Evolutionary conservation across 2,888 invertebrate genomes (phyloP).

Genomic region (Adelphocoris suturalis): DNA sequence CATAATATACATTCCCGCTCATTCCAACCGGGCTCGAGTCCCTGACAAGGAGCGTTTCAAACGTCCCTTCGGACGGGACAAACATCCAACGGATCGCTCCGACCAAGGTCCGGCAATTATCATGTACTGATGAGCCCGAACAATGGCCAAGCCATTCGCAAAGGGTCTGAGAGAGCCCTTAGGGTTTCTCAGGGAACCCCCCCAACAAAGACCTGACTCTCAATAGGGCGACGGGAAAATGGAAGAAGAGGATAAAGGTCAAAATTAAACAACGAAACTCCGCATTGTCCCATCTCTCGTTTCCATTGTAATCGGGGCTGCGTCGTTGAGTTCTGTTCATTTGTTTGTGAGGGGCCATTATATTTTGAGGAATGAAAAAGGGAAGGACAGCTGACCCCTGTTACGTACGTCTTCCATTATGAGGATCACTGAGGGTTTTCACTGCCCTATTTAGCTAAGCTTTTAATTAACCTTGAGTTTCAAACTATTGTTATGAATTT

Average conservation of each 20-base stretch:
- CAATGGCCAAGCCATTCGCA: background rate
- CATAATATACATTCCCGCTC: too few relatives aligned
- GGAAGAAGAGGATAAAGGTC: conserved; percentile 34
- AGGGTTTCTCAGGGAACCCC: background rate
- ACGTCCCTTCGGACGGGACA: background rate
- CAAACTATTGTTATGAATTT: too few relatives aligned
- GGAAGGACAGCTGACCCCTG: conserved; percentile 26
- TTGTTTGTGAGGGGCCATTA: conserved; percentile 24
- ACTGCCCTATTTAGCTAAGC: too few relatives aligned
- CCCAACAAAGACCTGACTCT: conserved; percentile 11
- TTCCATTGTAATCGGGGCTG: conserved; percentile 6
- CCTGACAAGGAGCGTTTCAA: background rate
- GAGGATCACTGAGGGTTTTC: background rate
- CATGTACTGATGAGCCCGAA: conserved; percentile 14
- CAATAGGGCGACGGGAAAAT: background rate
- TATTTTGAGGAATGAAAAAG: background rate
- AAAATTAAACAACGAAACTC: conserved; percentile 26
- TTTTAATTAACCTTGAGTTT: too few relatives aligned
- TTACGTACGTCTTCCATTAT: background rate
- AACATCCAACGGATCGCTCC: background rate
- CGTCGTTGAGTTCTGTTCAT: conserved; percentile 27
- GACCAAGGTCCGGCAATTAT: conserved; percentile 28
- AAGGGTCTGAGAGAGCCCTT: background rate
- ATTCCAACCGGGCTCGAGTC: background rate
- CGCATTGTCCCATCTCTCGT: background rate